Evolutionary conservation across 2,113 vertebrate genomes (phyloP).

Genomic region (Pelodiscus sinensis): DNA sequence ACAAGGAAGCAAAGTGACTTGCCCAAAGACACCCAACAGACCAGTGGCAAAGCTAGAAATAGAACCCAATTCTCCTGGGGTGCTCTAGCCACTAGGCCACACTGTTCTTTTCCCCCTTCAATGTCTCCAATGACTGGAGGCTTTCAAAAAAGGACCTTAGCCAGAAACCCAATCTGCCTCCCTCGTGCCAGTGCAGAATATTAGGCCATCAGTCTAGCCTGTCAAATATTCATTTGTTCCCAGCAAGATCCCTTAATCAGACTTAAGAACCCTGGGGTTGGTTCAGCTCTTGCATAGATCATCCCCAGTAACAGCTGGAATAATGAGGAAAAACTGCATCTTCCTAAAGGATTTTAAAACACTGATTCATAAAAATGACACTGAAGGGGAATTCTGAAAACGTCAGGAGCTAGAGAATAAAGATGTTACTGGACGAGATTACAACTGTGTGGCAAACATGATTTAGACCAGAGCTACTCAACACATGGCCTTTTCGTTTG

Average conservation of each 20-base stretch:
- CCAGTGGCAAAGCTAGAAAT: neutral
- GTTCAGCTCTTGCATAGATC: neutral
- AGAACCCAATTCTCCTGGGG: neutral
- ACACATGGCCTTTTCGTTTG: too few relatives aligned
- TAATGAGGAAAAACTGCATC: neutral
- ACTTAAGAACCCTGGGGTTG: neutral
- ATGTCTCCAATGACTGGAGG: neutral
- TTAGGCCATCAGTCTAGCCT: neutral
- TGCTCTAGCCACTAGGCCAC: neutral
- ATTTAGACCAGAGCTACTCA: neutral
- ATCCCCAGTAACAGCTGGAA: neutral
- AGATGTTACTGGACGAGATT: neutral
- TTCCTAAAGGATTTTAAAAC: neutral
- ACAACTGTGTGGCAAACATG: neutral
- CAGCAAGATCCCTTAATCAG: neutral
- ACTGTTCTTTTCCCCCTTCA: neutral
- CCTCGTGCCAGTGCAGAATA: neutral
- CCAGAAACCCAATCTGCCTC: neutral
- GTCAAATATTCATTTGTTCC: neutral
- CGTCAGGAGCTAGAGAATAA: constrained; percentile 42
- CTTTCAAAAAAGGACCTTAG: neutral
- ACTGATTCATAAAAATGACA: neutral
- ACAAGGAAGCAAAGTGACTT: neutral
- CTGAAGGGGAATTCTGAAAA: neutral
- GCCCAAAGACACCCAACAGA: neutral